These are phyloP conservation scores for Resseliella maxima DNA, from an alignment of 2,888 invertebrate species.

Conservation along the genomic window DNA sequence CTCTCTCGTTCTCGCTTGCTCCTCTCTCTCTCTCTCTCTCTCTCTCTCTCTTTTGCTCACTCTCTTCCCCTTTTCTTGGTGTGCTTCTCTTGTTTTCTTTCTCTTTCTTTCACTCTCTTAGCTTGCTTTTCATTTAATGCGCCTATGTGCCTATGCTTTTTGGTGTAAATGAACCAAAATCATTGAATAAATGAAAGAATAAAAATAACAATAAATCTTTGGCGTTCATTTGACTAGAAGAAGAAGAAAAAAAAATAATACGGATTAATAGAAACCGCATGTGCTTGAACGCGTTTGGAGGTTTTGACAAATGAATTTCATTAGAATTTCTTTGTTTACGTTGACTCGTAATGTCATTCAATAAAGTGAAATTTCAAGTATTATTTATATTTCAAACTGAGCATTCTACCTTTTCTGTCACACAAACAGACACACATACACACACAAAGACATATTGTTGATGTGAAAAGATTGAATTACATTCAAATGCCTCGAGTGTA, in stretches of 20 bases:
- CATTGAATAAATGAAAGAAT: neutral
- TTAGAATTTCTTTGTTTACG: constrained; percentile 7
- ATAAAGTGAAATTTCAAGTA: constrained; percentile 3
- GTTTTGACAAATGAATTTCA: constrained; percentile 2
- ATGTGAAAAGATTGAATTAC: constrained; percentile 25
- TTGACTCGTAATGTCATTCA: neutral
- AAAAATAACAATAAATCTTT: constrained; percentile 7
- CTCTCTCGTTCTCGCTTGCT: no score
- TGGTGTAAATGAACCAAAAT: neutral
- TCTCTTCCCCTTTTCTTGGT: neutral
- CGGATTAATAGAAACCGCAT: neutral
- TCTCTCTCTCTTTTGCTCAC: no score
- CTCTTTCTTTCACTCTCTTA: no score
- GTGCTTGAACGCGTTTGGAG: neutral
- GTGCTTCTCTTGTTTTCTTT: no score
- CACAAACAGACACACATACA: neutral
- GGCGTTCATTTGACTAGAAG: neutral
- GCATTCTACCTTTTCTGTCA: neutral
- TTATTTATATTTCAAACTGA: neutral
- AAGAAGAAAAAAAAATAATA: neutral
- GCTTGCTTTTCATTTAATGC: no score
- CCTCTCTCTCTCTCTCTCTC: no score
- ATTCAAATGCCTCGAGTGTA: constrained; percentile 23
- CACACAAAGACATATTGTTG: neutral
- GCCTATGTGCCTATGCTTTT: no score